phyloP scores from a whole-genome alignment of 2,797 vertebrate genomes.

The Echiichthys vipera region DNA sequence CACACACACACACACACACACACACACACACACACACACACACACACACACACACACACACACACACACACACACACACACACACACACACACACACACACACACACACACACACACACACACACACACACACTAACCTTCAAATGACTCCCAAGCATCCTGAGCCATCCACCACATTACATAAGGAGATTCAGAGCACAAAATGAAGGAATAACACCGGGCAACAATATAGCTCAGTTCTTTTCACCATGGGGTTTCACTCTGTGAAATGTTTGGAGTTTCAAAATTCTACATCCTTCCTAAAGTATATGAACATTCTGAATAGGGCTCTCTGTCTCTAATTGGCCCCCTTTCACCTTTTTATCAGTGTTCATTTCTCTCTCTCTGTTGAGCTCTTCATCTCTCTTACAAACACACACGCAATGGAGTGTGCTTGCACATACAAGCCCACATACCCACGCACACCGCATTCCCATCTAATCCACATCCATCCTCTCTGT shows the following conservation, averaged over 20 bases:
- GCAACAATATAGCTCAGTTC: conserved; percentile 71
- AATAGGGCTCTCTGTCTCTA: conserved; percentile 65
- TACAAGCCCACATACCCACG: neutral
- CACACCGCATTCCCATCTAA: conserved; percentile 59
- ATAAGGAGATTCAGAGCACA: conserved; percentile 58
- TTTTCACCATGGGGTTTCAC: conserved; percentile 48
- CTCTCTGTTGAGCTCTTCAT: conserved; percentile 1
- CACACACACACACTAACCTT: conserved; percentile 60
- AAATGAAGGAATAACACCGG: conserved; percentile 71
- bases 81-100: conserved; percentile 51
- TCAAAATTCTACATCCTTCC: conserved; percentile 62
- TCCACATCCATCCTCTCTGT: conserved; percentile 61
- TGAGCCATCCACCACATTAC: conserved; percentile 37
- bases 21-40: conserved; percentile 39
- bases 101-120: too few relatives aligned
- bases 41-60: conserved; percentile 43
- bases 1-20: conserved; percentile 46
- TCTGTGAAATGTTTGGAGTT: conserved; percentile 39
- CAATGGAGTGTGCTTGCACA: neutral
- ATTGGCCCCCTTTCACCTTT: conserved; percentile 48
- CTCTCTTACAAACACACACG: conserved; percentile 12
- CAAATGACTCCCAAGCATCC: conserved; percentile 60
- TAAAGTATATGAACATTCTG: conserved; percentile 45
- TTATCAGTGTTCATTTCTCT: conserved; percentile 43
- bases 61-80: conserved; percentile 48